Evolutionary conservation across 2,888 invertebrate species (phyloP), one percentile per base, ranked within the genome.

Genomic region (Eurytoma californica): DNA sequence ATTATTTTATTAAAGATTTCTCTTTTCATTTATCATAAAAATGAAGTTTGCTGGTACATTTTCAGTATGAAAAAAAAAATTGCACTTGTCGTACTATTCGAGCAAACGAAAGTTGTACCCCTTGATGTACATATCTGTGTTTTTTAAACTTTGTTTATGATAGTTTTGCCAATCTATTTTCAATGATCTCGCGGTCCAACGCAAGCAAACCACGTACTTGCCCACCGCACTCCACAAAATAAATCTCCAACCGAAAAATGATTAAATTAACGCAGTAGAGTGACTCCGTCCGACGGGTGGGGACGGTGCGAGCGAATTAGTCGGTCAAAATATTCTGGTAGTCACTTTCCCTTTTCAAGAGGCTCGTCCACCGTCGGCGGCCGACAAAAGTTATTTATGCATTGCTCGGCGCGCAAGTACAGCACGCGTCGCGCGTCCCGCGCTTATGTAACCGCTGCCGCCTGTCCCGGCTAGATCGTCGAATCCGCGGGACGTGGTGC

Each of bases 381-480:
- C 67, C 67, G 67, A 78, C 58, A 72, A 72, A 72, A 78, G 61
- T 72, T 78, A 72, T 78, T 78, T 78, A 72, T 72, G 78, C 72
- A 72, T 72, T 67, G 67, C 60, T 67, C 58, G 49, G 30, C 55
- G 67, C 72, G 72, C 65, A 70, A 70, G 70, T 77, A 70, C 70
- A 66, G 51, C 67, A 30, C 67, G 51, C n/a, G 24, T n/a, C 61
- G 24, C 28, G 61, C 70, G 63, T 76, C 77, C 53, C 77, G 72
- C 18, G 49, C 28, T 78, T 78, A 78, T 18, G 55, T 72, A 77
- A 72, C 24, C 57, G 30, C 24, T 67, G 12, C 49, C 30, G 24
- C 69, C 39, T n/a, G 16, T 5, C 47, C n/a, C 63, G 74, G 61
- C 68, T 78, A 77, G 72, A 81, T 72, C 78, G 68, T 79, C 78